Conservation (phyloP, 1,140 invertebrate genomes). For the Rhopalosiphum padi region DNA sequence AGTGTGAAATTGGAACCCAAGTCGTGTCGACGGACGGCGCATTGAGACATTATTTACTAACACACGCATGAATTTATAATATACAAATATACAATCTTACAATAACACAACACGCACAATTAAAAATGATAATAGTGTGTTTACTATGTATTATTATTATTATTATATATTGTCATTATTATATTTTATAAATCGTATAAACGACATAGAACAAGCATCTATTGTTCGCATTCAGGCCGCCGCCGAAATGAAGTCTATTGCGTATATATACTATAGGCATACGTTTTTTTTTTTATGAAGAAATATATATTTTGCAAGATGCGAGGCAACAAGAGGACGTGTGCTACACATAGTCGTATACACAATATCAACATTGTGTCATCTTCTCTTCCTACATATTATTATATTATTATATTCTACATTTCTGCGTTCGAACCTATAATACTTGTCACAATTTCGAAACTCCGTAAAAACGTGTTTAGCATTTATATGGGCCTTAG, state of each 20-base stretch:
- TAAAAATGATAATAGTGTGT: background rate
- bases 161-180: background rate
- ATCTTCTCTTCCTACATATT: background rate
- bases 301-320: conserved; percentile 16
- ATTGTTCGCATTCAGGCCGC: background rate
- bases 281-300: background rate
- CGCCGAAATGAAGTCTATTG: background rate
- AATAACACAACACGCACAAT: background rate
- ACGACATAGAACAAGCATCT: background rate
- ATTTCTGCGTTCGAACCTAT: background rate
- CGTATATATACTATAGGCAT: background rate
- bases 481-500: background rate
- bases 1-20: background rate
- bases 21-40: background rate
- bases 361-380: conserved; percentile 4
- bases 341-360: background rate
- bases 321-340: background rate
- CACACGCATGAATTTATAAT: background rate
- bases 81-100: background rate
- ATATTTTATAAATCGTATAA: background rate
- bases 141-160: background rate
- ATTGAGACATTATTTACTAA: background rate
- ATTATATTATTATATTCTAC: background rate
- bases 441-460: conserved; percentile 30
- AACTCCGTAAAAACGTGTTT: conserved; percentile 21